Base-by-base conservation (phyloP, 2,888 invertebrate genomes). In the Enchytraeus crypticus region DNA sequence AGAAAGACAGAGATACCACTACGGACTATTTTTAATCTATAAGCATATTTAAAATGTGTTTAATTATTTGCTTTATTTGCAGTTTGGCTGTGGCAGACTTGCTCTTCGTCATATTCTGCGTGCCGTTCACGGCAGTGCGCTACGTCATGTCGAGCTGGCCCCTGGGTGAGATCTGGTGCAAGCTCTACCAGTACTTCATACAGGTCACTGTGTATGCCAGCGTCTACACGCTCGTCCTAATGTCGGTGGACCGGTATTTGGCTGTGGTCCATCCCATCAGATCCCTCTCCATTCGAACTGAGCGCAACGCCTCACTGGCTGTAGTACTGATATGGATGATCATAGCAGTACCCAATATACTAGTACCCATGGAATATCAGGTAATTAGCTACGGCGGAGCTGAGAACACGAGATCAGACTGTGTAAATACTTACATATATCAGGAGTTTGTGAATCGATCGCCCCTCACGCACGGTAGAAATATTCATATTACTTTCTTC, bases 211-310 rank as follows among this genome's bases (percentile, higher is more conserved):
- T 92, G 32, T 92, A 91, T 75, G 90, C 90, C 60, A 91, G 91
- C 71, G 91, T 93, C 5, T 93, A 92, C 80, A 93, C 92, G 0
- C 82, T 95, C 54, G 92, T 93, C 1, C 84, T 93, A 66, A 93
- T 95, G 92, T 91, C 91, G 4, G 80, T 92, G 61, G 93, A 95
- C 79, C 76, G 85, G 67, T 95, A 90, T 77, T 84, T 95, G 79
- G 93, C 93, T 30, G 93, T 95, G 1, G 92, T 92, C 1, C 90
- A 91, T 78, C 92, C 93, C 4, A 88, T 93, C 68, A 85, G 87
- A 0, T 90, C 90, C 54, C 90, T 90, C 85, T 57, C 58, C 21
- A 53, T 61, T 43, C 53, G 64, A 11, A 64, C 59, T 27, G 53
- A 59, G 38, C 33, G 51, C n/a, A 64, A 64, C 34, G 61, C 64